Evolutionary conservation across 2,888 invertebrate species (phyloP), one percentile per base, ranked within the genome.

Genomic region (Rhingia campestris): DNA sequence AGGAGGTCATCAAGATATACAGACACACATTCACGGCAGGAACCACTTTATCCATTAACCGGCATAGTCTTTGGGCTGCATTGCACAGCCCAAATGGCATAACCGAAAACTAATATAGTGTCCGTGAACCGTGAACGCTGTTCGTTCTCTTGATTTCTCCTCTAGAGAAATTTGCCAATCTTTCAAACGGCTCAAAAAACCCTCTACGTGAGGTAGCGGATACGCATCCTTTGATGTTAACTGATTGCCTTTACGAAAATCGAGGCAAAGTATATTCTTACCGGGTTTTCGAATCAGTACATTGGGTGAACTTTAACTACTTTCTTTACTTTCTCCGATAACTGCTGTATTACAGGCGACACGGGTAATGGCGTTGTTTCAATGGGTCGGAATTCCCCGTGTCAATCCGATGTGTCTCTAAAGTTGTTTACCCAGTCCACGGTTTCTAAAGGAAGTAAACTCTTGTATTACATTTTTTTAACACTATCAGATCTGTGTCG

Each of bases 261-360:
- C 88, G 0, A 89, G 74, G 39, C 88, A 88, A 88, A 87, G 0
- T 4, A 87, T 51, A 33, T 81, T 87, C 4, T 75, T 86, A 0
- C 87, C 86, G n/a, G 45, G 45, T 45, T 45, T n/a, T n/a, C 12
- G 45, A 5, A 45, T 12, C 1, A 12, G 12, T 6, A 87, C 86
- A 0, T 87, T 84, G 2, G 88, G 87, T 4, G 87, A 87, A 6
- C 86, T 86, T 88, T 88, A 88, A 0, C 86, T 73, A 12, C 89
- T 88, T 1, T 80, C 63, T 22, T 22, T 22, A 1, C 87, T 88
- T n/a, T 81, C 86, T 45, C 89, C 88, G 0, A 90, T 87, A 0
- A 89, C n/a, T 64, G 47, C 35, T 86, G 85, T 3, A 82, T 63
- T 1, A 69, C 75, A 0, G 82, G 86, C 22, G 22, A 22, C 22